Evolutionary conservation across 1,140 invertebrate genomes (phyloP), one percentile per base, ranked within the genome.

Genomic region (Apis cerana): DNA sequence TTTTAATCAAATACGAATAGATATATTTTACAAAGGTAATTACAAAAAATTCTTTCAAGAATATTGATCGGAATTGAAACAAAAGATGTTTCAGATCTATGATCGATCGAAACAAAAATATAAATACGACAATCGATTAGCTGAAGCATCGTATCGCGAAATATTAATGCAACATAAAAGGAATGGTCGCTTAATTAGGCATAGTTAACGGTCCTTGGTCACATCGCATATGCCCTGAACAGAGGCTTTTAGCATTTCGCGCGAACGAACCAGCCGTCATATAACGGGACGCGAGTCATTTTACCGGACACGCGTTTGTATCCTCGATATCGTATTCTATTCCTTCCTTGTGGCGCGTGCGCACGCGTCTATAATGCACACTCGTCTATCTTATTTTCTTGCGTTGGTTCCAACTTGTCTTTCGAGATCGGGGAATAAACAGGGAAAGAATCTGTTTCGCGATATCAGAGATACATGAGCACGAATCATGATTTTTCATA

Each of bases 161-260:
- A 43, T 43, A 43, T 43, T 8, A 17, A 0, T 5, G 61, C n/a
- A 17, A 56, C 48, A 10, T 19, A 27, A 61, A 56, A 74, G n/a
- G 65, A 23, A 75, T 50, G 61, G 75, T 62, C 59, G 43, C 75
- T 85, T 87, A 85, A 87, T 87, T 87, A 74, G 75, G 52, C 56
- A 77, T 88, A 75, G 77, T 88, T 88, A 84, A 84, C 77, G 81
- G 76, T 62, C 76, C 76, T 85, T 83, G 50, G 62, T 83, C 75
- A 79, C 70, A 70, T 62, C 21, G 80, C 62, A 72, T 68, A 72
- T 70, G 72, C 74, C 72, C 82, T 84, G 72, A 27, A 33, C 69
- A 67, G 23, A 68, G 72, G 48, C 68, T 81, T 43, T 43, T 75
- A n/a, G 59, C 62, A 82, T 82, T 83, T 87, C 72, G 81, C 77